Conservation (phyloP, 2,113 vertebrate genomes). For the Garra rufa region DNA sequence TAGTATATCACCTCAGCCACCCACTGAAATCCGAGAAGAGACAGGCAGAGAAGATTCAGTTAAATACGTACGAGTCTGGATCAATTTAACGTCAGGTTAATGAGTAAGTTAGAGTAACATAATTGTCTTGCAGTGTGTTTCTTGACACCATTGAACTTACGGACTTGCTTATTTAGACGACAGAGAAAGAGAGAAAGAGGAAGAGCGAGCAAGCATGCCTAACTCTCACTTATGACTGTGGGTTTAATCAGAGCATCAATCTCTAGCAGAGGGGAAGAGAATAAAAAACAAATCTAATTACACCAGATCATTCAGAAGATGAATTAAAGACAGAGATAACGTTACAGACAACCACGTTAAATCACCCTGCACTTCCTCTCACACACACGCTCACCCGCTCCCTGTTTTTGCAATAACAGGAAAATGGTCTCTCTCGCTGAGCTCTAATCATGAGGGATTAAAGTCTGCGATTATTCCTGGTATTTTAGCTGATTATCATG, state of each 20-base stretch:
- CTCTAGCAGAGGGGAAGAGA: constrained; percentile 63
- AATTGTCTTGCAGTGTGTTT: background rate
- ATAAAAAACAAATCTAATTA: constrained; percentile 72
- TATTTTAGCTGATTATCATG: constrained; percentile 66
- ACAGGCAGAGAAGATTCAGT: background rate
- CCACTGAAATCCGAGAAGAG: background rate
- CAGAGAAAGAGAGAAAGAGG: background rate
- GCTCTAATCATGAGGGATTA: constrained; percentile 59
- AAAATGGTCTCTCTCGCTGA: constrained; percentile 30
- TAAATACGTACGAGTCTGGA: background rate
- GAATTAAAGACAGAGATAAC: constrained; percentile 69
- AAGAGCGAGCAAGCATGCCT: background rate
- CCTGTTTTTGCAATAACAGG: constrained; percentile 30
- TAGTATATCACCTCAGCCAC: background rate
- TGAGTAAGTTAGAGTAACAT: background rate
- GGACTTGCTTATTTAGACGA: constrained; percentile 25
- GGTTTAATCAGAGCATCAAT: constrained; percentile 73
- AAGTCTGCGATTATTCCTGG: constrained; percentile 57
- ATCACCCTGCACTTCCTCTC: constrained; percentile 34
- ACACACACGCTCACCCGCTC: background rate
- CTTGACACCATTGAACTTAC: constrained; percentile 2
- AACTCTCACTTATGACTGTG: constrained; percentile 54
- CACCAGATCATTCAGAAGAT: constrained; percentile 72
- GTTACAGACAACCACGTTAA: constrained; percentile 65
- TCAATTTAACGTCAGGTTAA: constrained; percentile 15